Conservation (phyloP, 2,113 vertebrate species). For the Cathartes aura region DNA sequence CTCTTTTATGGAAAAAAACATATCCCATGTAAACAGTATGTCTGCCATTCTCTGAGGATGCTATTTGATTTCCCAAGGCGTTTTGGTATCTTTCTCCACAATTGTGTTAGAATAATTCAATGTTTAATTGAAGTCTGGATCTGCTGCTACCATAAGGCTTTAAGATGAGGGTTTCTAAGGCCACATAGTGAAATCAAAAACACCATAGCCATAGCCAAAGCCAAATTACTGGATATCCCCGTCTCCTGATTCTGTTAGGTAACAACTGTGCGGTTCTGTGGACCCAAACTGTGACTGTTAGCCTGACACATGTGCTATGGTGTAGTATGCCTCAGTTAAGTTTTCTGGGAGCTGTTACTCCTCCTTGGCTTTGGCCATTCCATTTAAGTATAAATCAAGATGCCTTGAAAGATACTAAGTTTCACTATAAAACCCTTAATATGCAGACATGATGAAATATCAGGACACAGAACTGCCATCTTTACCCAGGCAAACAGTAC, state of each 20-base stretch:
- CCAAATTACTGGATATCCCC: not conserved
- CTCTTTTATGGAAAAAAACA: not conserved
- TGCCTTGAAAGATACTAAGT: not conserved
- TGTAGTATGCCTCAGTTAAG: not conserved
- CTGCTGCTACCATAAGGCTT: not conserved
- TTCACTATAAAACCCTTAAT: not conserved
- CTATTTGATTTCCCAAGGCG: not conserved
- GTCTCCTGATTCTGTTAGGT: not conserved
- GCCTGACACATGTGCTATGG: accelerated
- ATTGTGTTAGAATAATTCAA: not conserved
- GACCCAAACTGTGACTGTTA: not conserved
- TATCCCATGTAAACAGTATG: not conserved
- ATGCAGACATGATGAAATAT: not conserved
- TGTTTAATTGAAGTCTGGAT: not conserved
- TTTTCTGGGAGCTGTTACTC: not conserved
- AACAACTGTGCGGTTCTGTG: not conserved
- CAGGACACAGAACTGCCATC: not conserved
- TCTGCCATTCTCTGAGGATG: not conserved
- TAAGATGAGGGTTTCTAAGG: not conserved
- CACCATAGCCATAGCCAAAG: not conserved
- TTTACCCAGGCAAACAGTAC: not conserved
- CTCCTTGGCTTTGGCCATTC: not conserved
- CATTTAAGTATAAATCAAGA: not conserved
- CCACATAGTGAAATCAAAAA: not conserved
- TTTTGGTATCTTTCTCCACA: not conserved